Conservation (phyloP, 2,888 invertebrate species). For the Tetragnatha montana region DNA sequence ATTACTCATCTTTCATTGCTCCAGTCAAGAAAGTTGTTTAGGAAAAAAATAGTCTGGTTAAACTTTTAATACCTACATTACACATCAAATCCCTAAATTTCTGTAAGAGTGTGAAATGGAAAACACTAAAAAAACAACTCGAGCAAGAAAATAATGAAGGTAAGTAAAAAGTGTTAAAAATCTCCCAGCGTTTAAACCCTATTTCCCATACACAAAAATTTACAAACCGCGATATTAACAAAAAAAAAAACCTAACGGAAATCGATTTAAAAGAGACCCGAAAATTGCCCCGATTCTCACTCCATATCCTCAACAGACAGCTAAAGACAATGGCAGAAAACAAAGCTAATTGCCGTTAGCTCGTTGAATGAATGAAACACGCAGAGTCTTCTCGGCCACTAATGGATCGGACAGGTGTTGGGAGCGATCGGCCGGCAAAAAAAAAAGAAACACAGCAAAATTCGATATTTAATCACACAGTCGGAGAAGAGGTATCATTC, state of each 20-base stretch:
- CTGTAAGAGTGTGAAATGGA: too few species aligned
- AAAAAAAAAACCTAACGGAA: neutral
- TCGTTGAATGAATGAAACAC: constrained; percentile 2
- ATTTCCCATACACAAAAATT: neutral
- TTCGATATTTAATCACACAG: constrained; percentile 57
- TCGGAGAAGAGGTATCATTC: constrained; percentile 46
- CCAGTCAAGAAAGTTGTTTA: too few species aligned
- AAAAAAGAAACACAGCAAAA: constrained; percentile 46
- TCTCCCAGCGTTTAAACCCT: too few species aligned
- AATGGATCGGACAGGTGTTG: constrained; percentile 44
- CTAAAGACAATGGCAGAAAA: constrained; percentile 16
- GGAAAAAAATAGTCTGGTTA: too few species aligned
- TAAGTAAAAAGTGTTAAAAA: too few species aligned
- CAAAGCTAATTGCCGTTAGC: constrained; percentile 25
- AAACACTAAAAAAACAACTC: too few species aligned
- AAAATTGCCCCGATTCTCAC: neutral
- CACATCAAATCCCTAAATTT: too few species aligned
- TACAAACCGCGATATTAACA: neutral
- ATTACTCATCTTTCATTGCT: too few species aligned
- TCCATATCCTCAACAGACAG: neutral
- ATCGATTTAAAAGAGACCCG: neutral
- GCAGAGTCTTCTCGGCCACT: constrained; percentile 16
- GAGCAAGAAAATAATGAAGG: too few species aligned
- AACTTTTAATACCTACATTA: too few species aligned
- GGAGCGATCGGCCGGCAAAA: neutral